A percentile compares a stretch with the other conserved stretches of the same genome.
These are phyloP conservation scores for Colinus virginianus DNA, from an alignment of 2,113 vertebrate genomes.

Conservation along the genomic window DNA sequence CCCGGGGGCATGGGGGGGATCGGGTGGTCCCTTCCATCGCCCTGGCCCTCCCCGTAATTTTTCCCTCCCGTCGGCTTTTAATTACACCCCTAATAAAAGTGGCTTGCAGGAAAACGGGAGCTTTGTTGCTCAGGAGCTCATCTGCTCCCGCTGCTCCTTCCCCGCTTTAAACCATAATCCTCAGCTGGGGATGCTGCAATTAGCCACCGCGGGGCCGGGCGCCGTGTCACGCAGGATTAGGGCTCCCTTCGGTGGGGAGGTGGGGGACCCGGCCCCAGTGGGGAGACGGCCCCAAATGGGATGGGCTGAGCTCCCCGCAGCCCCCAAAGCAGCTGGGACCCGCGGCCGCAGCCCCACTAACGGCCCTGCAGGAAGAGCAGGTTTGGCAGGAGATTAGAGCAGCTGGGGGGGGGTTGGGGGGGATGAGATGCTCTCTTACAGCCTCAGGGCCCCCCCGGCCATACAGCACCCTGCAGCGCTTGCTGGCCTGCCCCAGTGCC, in stretches of 20 bases:
- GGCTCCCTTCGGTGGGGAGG: not conserved
- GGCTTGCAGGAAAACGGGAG: slow-evolving; percentile 49
- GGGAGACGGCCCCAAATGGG: not conserved
- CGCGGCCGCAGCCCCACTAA: not conserved
- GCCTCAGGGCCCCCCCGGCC: not conserved
- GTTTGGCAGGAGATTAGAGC: slow-evolving; percentile 57
- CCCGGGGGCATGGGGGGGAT: not conserved
- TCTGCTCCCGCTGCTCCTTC: slow-evolving; percentile 72
- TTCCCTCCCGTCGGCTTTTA: slow-evolving; percentile 50
- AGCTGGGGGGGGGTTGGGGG: not conserved
- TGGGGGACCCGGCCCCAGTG: not conserved
- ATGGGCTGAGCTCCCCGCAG: not conserved
- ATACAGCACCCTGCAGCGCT: not conserved
- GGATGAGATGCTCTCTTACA: not conserved
- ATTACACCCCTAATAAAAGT: slow-evolving; percentile 65
- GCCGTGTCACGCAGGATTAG: slow-evolving; percentile 35
- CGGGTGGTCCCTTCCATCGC: not conserved
- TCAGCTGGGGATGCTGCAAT: slow-evolving; percentile 68
- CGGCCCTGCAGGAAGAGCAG: slow-evolving; percentile 11
- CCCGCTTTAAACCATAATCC: slow-evolving; percentile 52
- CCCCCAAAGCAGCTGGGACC: not conserved
- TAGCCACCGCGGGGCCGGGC: slow-evolving; percentile 42
- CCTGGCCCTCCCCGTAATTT: not conserved
- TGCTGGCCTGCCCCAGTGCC: not conserved
- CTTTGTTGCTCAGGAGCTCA: slow-evolving; percentile 70